Base-by-base conservation (phyloP, 1,140 invertebrate species). In the Trichonephila clavata region DNA sequence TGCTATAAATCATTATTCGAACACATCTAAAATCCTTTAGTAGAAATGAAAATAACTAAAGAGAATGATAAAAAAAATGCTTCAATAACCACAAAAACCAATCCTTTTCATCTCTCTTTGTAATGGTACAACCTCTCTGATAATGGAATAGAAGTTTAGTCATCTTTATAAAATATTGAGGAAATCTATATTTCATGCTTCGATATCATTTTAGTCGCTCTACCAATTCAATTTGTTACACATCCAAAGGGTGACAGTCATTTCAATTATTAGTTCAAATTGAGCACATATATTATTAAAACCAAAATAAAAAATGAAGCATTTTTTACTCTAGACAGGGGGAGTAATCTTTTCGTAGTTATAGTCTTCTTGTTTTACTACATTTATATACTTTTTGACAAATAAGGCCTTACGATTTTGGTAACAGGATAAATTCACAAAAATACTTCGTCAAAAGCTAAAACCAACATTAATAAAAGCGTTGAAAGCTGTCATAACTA, bases 201-300 rank as follows among this genome's bases (percentile, higher is more conserved):
- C 88, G 57, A 80, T 60, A 60, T 90, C 68, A 13, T 80, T 80
- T 57, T 86, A 21, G 59, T 24, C n/a, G 20, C 84, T n/a, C n/a
- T 57, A 57, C 43, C 50, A 84, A 84, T 84, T 50, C 50, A 50
- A 57, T 84, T 84, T 84, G 81, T 84, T n/a, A 84, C 16, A 43
- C 27, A 68, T 50, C 63, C n/a, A 77, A 27, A 32, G 18, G 71
- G 71, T 27, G 71, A 83, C 81, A 83, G 20, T 83, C 81, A 83
- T 83, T 83, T 20, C 81, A 50, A 50, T 83, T 89, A 89, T 89
- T 89, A 57, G 86, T 89, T 89, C 39, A 89, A 89, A 89, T 89
- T 32, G 20, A 18, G n/a, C 13, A 50, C 59, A 68, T 77, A 32
- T 77, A 77, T 77, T 77, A 77, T 77, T 77, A 32, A 77, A 1